A percentile compares a stretch with the other conserved stretches of the same genome.
Evolutionary conservation across 2,113 vertebrate species (phyloP).

Genomic region (Philantomba maxwellii): DNA sequence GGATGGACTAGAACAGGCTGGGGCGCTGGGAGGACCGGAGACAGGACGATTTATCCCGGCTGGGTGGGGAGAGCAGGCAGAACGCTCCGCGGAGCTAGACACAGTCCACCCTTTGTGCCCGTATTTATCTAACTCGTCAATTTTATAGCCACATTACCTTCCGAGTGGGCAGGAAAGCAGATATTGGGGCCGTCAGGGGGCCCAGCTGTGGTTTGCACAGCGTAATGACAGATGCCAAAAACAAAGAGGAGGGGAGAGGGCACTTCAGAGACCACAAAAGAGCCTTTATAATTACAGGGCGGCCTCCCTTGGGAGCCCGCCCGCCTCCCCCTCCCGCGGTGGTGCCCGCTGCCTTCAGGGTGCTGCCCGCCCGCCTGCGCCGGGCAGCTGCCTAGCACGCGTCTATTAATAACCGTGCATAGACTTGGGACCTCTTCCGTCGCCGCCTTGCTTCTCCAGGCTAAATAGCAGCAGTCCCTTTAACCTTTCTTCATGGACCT

Average conservation of each 20-base stretch:
- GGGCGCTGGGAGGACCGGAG: not conserved
- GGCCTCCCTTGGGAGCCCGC: conserved; percentile 8
- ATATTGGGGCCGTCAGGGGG: conserved; percentile 17
- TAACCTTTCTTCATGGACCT: conserved; percentile 61
- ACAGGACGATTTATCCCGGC: not conserved
- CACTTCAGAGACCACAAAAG: conserved; percentile 57
- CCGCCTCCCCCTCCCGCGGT: not conserved
- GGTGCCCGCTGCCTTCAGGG: not conserved
- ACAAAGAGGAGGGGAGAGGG: conserved; percentile 32
- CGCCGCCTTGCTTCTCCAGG: conserved; percentile 39
- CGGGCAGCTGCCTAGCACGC: conserved; percentile 27
- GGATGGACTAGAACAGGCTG: not conserved
- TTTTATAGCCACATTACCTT: conserved; percentile 54
- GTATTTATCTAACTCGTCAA: conserved; percentile 50
- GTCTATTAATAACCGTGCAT: conserved; percentile 19
- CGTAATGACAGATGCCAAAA: conserved; percentile 58
- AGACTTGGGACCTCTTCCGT: conserved; percentile 4
- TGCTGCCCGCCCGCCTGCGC: not conserved
- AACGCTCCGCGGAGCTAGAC: not conserved
- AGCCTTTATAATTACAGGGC: conserved; percentile 60
- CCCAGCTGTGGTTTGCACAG: conserved; percentile 47
- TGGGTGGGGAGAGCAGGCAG: not conserved
- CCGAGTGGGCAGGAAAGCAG: conserved; percentile 41
- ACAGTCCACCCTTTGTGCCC: conserved; percentile 43
- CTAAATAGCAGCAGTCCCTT: conserved; percentile 55